These are phyloP conservation scores for Peromyscus nudipes DNA, from an alignment of 2,797 vertebrate genomes.

Conservation along the genomic window DNA sequence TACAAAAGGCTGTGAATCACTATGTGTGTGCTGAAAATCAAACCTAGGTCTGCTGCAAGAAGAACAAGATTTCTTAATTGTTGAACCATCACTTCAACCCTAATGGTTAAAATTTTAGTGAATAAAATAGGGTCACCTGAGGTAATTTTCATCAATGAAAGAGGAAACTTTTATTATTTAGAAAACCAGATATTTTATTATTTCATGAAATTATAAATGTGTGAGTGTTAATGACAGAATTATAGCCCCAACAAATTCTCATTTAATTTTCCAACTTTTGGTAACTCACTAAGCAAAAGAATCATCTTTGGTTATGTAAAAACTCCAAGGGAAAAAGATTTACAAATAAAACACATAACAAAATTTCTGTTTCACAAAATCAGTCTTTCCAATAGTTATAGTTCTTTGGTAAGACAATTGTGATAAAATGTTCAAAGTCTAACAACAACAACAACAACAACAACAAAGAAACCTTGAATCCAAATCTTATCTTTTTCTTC, in stretches of 20 bases:
- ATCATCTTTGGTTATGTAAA: background rate
- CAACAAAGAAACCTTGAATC: background rate
- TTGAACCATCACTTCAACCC: background rate
- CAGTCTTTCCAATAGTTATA: background rate
- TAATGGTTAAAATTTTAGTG: background rate
- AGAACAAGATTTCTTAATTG: background rate
- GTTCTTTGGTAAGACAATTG: slow-evolving; percentile 41
- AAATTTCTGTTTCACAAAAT: slow-evolving; percentile 33
- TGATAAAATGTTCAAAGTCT: background rate
- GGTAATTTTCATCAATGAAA: background rate
- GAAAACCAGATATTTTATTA: background rate
- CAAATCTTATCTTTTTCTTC: slow-evolving; percentile 39
- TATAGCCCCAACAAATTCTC: background rate
- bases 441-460: background rate
- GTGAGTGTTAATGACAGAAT: background rate
- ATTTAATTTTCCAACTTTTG: background rate
- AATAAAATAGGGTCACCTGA: background rate
- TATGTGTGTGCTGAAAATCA: background rate
- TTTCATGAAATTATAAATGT: background rate
- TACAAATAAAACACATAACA: background rate
- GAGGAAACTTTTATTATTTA: background rate
- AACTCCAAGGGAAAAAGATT: background rate
- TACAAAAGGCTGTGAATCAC: background rate
- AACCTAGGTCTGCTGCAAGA: background rate
- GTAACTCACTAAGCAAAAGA: background rate